Evolutionary conservation across 2,113 vertebrate genomes (phyloP).

Genomic region (Dicrurus megarhynchus): DNA sequence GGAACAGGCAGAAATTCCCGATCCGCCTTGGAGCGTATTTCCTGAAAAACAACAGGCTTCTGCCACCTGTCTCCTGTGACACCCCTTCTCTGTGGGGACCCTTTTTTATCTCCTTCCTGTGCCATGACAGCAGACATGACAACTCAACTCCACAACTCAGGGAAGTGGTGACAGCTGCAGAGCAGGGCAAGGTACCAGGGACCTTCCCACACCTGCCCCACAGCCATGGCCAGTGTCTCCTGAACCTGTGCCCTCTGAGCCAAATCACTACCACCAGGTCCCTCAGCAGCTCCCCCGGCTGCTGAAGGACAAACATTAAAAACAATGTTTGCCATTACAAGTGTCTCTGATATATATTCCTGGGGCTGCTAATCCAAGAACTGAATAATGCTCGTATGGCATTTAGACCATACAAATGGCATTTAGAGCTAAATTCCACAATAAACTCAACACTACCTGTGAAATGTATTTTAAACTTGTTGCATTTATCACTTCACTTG

Average conservation of each 20-base stretch:
- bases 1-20: not conserved
- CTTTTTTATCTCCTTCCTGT: not conserved
- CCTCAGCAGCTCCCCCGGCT: not conserved
- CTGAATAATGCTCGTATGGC: not conserved
- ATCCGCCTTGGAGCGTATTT: not conserved
- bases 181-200: not conserved
- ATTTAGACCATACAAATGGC: not conserved
- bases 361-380: not conserved
- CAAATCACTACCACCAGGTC: not conserved
- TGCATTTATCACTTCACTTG: not conserved
- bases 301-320: not conserved
- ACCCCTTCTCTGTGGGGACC: not conserved
- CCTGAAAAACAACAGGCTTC: not conserved
- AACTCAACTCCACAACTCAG: not conserved
- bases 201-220: not conserved
- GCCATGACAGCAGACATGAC: not conserved
- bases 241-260: not conserved
- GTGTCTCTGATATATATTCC: not conserved
- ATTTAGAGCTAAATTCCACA: not conserved
- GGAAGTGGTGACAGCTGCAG: not conserved
- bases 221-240: not conserved
- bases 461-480: not conserved
- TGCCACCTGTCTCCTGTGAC: not conserved
- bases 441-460: not conserved
- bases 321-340: not conserved